Conservation (phyloP, 2,888 invertebrate species). For the Heteropelma amictum region DNA sequence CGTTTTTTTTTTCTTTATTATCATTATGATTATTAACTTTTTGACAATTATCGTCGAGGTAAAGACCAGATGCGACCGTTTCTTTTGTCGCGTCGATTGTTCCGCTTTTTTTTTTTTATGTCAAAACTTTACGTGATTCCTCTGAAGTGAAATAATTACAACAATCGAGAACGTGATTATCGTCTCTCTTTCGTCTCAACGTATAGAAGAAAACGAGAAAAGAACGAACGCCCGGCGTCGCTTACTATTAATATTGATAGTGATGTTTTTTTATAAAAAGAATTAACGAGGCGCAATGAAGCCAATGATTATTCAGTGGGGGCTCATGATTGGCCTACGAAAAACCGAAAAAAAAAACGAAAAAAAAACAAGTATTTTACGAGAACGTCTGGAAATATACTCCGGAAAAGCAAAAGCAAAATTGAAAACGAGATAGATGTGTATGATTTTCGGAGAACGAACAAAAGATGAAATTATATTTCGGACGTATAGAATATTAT, state of each 20-base stretch:
- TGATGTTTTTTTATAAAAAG: slow-evolving; percentile 57
- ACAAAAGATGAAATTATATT: slow-evolving; percentile 28
- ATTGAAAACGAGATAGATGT: slow-evolving; percentile 24
- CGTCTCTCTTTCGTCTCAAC: slow-evolving; percentile 47
- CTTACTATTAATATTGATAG: slow-evolving; percentile 56
- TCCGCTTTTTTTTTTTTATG: slow-evolving; percentile 25
- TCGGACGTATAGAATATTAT: slow-evolving; percentile 42
- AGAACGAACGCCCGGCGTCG: slow-evolving; percentile 41
- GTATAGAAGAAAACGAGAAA: slow-evolving; percentile 15
- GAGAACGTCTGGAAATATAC: slow-evolving; percentile 30
- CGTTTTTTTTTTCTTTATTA: neutral
- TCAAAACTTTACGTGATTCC: slow-evolving; percentile 46
- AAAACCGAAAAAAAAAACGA: slow-evolving; percentile 16
- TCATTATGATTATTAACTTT: slow-evolving; percentile 14
- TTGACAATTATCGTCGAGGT: slow-evolving; percentile 42
- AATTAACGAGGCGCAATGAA: slow-evolving; percentile 53
- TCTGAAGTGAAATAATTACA: slow-evolving; percentile 20
- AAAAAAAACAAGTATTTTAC: slow-evolving; percentile 22
- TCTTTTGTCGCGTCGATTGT: slow-evolving; percentile 22
- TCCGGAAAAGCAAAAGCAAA: slow-evolving; percentile 10
- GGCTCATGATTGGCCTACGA: slow-evolving; percentile 32
- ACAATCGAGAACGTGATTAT: slow-evolving; percentile 41
- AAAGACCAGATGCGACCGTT: slow-evolving; percentile 32
- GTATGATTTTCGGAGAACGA: slow-evolving; percentile 29
- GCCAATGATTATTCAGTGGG: slow-evolving; percentile 38